phyloP scores from a whole-genome alignment of 1,140 invertebrate genomes.

The Magallana gigas region DNA sequence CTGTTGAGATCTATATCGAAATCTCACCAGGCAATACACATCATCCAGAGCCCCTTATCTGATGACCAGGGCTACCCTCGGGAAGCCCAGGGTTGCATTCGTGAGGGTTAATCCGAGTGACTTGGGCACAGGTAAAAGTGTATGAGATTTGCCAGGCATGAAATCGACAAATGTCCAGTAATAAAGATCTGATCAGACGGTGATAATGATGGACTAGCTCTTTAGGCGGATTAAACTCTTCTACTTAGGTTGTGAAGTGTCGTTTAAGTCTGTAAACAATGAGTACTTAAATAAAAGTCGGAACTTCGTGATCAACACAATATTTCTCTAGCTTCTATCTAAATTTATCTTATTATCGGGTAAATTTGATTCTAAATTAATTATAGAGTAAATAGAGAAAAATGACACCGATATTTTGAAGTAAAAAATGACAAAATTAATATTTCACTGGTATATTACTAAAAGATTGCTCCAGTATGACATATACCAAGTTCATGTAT shows the following conservation, averaged over 20 bases:
- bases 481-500: too few relatives aligned
- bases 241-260: conserved; percentile 6
- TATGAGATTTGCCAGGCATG: conserved; percentile 51
- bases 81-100: not conserved
- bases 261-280: conserved; percentile 2
- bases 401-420: too few relatives aligned
- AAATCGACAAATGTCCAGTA: conserved; percentile 51
- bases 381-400: too few relatives aligned
- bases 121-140: conserved; percentile 30
- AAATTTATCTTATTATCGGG: too few relatives aligned
- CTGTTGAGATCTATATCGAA: not conserved
- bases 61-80: not conserved
- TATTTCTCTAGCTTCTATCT: too few relatives aligned
- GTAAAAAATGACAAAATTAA: too few relatives aligned
- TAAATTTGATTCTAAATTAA: too few relatives aligned
- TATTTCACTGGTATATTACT: too few relatives aligned
- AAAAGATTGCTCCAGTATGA: too few relatives aligned
- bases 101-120: not conserved
- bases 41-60: not conserved
- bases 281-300: too few relatives aligned
- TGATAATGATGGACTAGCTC: conserved; percentile 34
- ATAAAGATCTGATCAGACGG: conserved; percentile 37
- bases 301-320: too few relatives aligned
- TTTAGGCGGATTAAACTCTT: conserved; percentile 38
- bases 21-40: conserved; percentile 23